Evolutionary conservation across 1,140 invertebrate species (phyloP).

Genomic region (Eurosta solidaginis): DNA sequence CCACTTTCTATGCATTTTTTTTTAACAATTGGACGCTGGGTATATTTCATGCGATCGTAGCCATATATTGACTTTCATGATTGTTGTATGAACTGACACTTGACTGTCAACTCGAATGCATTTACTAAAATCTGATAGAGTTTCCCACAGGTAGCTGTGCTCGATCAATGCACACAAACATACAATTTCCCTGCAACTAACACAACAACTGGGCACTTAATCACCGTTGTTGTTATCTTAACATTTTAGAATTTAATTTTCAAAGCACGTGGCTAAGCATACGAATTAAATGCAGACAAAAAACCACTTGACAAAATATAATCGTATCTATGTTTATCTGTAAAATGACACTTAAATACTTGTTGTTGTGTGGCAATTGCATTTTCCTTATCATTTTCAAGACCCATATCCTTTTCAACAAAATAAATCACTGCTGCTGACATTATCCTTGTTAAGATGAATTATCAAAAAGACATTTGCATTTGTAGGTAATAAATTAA

Average conservation of each 20-base stretch:
- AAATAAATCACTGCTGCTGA: not conserved
- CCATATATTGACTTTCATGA: too few species aligned
- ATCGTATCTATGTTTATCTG: not conserved
- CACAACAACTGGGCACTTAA: not conserved
- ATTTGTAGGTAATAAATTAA: not conserved
- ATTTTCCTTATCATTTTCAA: not conserved
- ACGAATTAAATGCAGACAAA: not conserved
- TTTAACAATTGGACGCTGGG: too few species aligned
- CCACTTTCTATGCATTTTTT: not conserved
- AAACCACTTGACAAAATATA: not conserved
- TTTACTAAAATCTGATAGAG: not conserved
- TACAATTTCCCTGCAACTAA: not conserved
- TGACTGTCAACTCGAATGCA: not conserved
- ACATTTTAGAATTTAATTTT: not conserved
- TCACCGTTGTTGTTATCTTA: not conserved
- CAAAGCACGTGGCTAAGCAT: not conserved
- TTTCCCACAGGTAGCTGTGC: not conserved
- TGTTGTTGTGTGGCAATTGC: not conserved
- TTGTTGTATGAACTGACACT: not conserved
- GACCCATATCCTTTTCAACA: not conserved
- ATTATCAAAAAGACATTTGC: not conserved
- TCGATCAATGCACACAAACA: not conserved
- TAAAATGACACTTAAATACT: not conserved
- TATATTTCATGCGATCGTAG: too few species aligned
- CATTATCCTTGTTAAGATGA: constrained; percentile 4